A percentile compares a stretch with the other conserved stretches of the same genome.
phyloP scores from a whole-genome alignment of 2,888 invertebrate species.

The Lycia hirtaria region DNA sequence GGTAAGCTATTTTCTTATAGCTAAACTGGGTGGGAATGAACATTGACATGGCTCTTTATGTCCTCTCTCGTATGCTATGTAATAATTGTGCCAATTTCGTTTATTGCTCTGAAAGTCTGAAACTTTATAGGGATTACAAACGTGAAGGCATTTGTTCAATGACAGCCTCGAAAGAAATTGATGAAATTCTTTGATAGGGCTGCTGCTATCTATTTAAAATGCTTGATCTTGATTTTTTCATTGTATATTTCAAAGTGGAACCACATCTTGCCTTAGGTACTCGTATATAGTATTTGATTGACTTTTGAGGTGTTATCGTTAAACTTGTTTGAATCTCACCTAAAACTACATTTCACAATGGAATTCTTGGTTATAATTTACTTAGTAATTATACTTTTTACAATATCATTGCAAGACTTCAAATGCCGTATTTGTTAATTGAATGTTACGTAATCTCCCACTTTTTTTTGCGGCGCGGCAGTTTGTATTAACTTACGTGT shows the following conservation, averaged over 20 bases:
- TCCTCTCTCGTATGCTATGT: conserved; percentile 19
- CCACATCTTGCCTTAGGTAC: too few species aligned
- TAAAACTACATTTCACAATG: too few species aligned
- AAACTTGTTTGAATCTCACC: too few species aligned
- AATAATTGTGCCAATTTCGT: conserved; percentile 30
- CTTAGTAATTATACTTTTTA: too few species aligned
- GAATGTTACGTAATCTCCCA: not conserved
- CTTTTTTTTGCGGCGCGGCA: conserved; percentile 20
- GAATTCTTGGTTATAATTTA: too few species aligned
- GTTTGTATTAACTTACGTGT: conserved; percentile 10
- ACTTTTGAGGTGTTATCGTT: too few species aligned
- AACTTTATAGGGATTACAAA: conserved; percentile 8
- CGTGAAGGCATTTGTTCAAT: not conserved
- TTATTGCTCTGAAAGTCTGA: conserved; percentile 10
- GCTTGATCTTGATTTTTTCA: too few species aligned
- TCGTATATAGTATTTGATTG: too few species aligned
- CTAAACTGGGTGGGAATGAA: conserved; percentile 31
- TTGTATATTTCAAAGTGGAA: too few species aligned
- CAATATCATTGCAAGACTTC: too few species aligned
- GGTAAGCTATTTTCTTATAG: conserved; percentile 37
- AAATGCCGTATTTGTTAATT: not conserved
- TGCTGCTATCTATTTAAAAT: not conserved
- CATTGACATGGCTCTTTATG: conserved; percentile 26
- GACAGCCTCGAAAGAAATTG: not conserved
- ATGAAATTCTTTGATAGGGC: not conserved